Conservation (phyloP, 92 coral and sea anemone genomes). For the Pocillopora grandis region DNA sequence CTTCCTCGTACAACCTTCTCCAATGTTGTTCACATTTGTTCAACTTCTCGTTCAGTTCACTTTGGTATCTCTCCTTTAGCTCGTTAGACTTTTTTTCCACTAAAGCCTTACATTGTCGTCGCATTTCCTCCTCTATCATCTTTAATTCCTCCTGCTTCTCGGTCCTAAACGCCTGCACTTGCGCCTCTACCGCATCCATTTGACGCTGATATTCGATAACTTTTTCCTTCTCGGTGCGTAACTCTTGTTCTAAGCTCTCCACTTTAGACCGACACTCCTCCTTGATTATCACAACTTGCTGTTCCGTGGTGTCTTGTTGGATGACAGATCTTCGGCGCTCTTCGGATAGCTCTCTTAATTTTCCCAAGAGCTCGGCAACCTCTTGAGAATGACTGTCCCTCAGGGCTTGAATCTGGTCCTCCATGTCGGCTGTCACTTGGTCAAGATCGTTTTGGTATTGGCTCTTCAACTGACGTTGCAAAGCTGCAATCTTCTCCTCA, state of each 20-base stretch:
- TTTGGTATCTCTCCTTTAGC: slow-evolving; percentile 88
- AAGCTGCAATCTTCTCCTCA: slow-evolving; percentile 80
- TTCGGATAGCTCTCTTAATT: slow-evolving; percentile 81
- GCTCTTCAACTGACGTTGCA: slow-evolving; percentile 83
- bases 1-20: slow-evolving; percentile 83
- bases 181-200: slow-evolving; percentile 81
- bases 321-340: slow-evolving; percentile 85
- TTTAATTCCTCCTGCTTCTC: slow-evolving; percentile 88
- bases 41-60: slow-evolving; percentile 88
- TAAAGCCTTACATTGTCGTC: slow-evolving; percentile 75
- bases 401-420: slow-evolving; percentile 91
- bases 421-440: slow-evolving; percentile 93
- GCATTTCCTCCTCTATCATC: slow-evolving; percentile 79
- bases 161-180: slow-evolving; percentile 78
- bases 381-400: slow-evolving; percentile 81
- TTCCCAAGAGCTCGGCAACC: slow-evolving; percentile 75
- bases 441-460: slow-evolving; percentile 92
- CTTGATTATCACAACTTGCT: slow-evolving; percentile 82
- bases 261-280: slow-evolving; percentile 82
- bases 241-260: slow-evolving; percentile 76
- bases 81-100: slow-evolving; percentile 88
- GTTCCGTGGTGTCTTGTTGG: slow-evolving; percentile 85
- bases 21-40: slow-evolving; percentile 83
- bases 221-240: slow-evolving; percentile 77
- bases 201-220: slow-evolving; percentile 73